A percentile compares a stretch with the other conserved stretches of the same genome.
Conservation (phyloP, 2,113 vertebrate species). For the Clinocottus analis region DNA sequence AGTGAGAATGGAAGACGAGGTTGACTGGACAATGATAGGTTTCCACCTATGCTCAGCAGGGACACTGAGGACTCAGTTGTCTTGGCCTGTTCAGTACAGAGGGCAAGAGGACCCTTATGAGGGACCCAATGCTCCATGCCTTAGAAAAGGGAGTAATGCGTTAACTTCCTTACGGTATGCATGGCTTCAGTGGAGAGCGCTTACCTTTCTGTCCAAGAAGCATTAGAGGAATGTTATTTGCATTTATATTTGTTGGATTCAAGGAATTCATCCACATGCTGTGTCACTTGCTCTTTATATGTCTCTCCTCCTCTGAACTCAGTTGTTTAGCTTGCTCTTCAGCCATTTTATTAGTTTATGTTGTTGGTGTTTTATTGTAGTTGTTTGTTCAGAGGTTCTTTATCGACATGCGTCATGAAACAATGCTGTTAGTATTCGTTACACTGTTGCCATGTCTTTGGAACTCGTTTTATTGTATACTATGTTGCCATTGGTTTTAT, state of each 20-base stretch:
- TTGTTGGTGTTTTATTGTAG: slow-evolving; percentile 24
- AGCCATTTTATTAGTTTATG: slow-evolving; percentile 37
- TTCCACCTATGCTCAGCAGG: slow-evolving; percentile 21
- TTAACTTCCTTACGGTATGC: slow-evolving; percentile 36
- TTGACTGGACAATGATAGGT: neutral
- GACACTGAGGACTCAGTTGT: slow-evolving; percentile 26
- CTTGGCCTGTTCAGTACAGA: slow-evolving; percentile 31
- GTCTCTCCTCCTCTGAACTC: slow-evolving; percentile 31
- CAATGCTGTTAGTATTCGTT: slow-evolving; percentile 48
- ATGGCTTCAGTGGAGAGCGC: slow-evolving; percentile 55
- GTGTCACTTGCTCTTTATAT: slow-evolving; percentile 24
- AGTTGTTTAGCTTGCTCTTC: slow-evolving; percentile 27
- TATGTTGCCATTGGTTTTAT: slow-evolving; percentile 47
- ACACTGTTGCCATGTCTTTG: slow-evolving; percentile 40
- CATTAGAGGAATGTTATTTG: slow-evolving; percentile 50
- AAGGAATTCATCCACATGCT: slow-evolving; percentile 37
- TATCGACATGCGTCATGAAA: slow-evolving; percentile 40
- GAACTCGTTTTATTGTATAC: slow-evolving; percentile 41
- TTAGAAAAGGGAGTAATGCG: slow-evolving; percentile 40
- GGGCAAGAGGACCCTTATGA: slow-evolving; percentile 32
- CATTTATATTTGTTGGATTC: slow-evolving; percentile 52
- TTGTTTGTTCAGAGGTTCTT: slow-evolving; percentile 27
- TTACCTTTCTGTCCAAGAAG: slow-evolving; percentile 28
- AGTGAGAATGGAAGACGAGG: slow-evolving; percentile 61
- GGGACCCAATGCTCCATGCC: slow-evolving; percentile 31